Evolutionary conservation across 2,797 vertebrate genomes (phyloP).

Genomic region (Ibycter americanus): DNA sequence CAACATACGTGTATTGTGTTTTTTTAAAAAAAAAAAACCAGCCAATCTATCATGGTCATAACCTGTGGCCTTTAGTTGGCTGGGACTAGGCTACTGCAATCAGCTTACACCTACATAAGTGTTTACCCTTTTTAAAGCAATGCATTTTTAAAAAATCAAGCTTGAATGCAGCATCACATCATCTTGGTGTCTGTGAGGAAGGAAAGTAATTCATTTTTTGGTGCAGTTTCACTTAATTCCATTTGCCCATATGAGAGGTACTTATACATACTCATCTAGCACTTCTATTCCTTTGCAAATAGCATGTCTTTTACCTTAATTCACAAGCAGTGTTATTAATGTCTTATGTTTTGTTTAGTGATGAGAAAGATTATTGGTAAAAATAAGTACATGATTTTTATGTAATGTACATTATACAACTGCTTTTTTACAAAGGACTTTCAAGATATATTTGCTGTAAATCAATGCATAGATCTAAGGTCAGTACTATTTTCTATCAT

Average conservation of each 20-base stretch:
- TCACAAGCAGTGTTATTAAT: background rate
- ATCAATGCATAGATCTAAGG: background rate
- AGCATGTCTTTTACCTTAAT: rapidly evolving
- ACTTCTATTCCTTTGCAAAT: background rate
- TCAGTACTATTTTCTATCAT: background rate
- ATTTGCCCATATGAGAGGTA: background rate
- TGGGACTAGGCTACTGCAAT: background rate
- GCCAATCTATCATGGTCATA: too few relatives aligned
- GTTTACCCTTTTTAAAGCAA: background rate
- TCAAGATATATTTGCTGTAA: background rate
- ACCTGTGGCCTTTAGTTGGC: background rate
- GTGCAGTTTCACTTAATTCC: background rate
- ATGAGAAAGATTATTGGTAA: background rate
- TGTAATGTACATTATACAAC: background rate
- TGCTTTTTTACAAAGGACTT: background rate
- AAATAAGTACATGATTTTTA: background rate
- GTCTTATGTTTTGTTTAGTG: background rate
- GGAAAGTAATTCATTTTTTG: background rate
- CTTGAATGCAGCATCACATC: background rate
- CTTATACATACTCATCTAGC: background rate
- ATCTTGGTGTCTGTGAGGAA: background rate
- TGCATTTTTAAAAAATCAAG: background rate
- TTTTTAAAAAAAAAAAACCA: background rate
- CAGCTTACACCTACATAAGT: background rate
- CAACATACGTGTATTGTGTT: background rate